A percentile compares a stretch with the other conserved stretches of the same genome.
These are phyloP conservation scores for Psophia crepitans DNA, from an alignment of 2,113 vertebrate species.

Conservation along the genomic window DNA sequence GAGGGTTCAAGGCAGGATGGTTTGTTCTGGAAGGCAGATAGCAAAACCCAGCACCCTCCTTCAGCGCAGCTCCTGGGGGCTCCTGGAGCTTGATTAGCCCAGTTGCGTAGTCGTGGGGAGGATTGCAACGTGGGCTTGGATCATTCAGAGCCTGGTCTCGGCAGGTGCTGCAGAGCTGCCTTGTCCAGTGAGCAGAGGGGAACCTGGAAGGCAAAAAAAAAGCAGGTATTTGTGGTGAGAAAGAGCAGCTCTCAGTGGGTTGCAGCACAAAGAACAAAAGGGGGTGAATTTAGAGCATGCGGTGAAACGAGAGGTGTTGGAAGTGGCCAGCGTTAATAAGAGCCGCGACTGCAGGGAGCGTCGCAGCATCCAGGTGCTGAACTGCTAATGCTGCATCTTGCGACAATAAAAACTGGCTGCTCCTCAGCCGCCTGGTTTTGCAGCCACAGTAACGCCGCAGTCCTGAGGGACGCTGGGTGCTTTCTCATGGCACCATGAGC, in stretches of 20 bases:
- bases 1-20: neutral
- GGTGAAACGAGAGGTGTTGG: neutral
- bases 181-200: neutral
- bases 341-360: accelerated
- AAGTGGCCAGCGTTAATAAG: neutral
- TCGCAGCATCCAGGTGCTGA: accelerated
- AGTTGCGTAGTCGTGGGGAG: accelerated
- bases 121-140: accelerated
- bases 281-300: neutral
- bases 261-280: too few species aligned
- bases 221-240: neutral
- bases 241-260: neutral
- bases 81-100: accelerated
- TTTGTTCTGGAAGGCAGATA: neutral
- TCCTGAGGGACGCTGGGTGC: neutral
- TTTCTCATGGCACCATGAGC: neutral
- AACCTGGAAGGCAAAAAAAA: neutral
- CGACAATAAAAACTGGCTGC: neutral
- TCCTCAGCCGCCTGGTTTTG: neutral
- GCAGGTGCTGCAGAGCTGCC: neutral
- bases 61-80: neutral
- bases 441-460: accelerated
- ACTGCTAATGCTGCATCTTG: neutral
- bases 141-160: neutral
- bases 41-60: neutral